Percentiles rank a stretch among this genome's conserved stretches.
phyloP scores from a whole-genome alignment of 2,113 vertebrate genomes.

The Rhinogobius similis region DNA sequence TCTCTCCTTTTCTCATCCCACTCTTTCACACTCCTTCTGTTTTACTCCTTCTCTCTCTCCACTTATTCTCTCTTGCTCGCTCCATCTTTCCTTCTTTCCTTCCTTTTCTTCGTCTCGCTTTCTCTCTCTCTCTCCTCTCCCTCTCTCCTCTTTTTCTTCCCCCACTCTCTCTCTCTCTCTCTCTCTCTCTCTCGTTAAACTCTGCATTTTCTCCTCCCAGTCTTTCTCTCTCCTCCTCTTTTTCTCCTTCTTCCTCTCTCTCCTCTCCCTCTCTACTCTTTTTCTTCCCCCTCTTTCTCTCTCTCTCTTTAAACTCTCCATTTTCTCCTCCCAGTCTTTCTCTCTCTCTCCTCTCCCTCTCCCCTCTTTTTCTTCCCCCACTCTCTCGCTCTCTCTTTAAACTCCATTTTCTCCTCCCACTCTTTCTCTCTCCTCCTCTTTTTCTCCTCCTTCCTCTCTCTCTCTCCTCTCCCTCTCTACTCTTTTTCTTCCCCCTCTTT shows the following conservation, averaged over 20 bases:
- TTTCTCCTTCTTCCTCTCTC: not conserved
- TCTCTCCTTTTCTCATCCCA: not conserved
- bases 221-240: not conserved
- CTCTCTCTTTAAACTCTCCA: not conserved
- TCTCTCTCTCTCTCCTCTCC: not conserved
- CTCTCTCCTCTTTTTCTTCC: not conserved
- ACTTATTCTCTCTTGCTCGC: not conserved
- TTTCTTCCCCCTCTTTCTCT: not conserved
- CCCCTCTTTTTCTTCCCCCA: not conserved
- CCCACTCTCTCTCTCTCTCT: too few species aligned
- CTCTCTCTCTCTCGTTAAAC: too few species aligned
- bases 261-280: not conserved
- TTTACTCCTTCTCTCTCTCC: conserved; percentile 9
- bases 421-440: not conserved
- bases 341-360: not conserved
- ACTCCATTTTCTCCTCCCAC: too few species aligned
- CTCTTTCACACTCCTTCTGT: not conserved
- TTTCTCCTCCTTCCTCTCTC: not conserved
- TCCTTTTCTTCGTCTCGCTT: not conserved
- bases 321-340: not conserved
- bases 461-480: not conserved
- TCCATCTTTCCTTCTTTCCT: too few species aligned
- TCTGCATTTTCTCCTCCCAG: too few species aligned
- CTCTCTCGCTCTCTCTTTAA: not conserved
- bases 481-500: not conserved